Percentiles rank a stretch among this genome's conserved stretches.
Evolutionary conservation across 2,113 vertebrate species (phyloP).

Genomic region (Tragelaphus scriptus): DNA sequence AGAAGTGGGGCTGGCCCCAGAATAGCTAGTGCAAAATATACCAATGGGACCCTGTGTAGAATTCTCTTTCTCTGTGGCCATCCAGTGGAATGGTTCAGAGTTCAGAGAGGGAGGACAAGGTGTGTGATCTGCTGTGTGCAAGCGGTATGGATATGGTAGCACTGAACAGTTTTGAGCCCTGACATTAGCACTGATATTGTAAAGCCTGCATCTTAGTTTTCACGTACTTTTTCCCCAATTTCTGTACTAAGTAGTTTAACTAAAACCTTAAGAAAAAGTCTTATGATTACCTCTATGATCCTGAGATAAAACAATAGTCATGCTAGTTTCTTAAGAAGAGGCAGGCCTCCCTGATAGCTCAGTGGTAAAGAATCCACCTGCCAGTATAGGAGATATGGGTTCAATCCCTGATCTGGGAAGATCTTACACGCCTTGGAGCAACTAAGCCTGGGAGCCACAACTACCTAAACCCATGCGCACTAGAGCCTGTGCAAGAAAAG

Average conservation of each 20-base stretch:
- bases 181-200: background rate
- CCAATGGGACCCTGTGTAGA: background rate
- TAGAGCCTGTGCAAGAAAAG: background rate
- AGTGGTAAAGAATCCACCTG: background rate
- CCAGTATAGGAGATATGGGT: background rate
- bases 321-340: background rate
- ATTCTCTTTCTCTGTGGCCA: background rate
- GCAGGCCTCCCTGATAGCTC: background rate
- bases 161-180: background rate
- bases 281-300: background rate
- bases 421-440: background rate
- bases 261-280: background rate
- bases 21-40: background rate
- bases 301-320: background rate
- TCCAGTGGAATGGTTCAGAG: background rate
- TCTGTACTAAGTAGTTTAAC: background rate
- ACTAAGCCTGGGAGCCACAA: background rate
- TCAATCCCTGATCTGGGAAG: background rate
- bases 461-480: background rate
- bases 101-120: background rate
- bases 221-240: background rate
- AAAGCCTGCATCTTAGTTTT: background rate
- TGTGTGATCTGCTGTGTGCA: background rate
- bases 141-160: background rate
- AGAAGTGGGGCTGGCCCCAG: background rate